phyloP scores from a whole-genome alignment of 37 sponge, comb jelly and placozoan genomes.

The Aplysina aerophoba region DNA sequence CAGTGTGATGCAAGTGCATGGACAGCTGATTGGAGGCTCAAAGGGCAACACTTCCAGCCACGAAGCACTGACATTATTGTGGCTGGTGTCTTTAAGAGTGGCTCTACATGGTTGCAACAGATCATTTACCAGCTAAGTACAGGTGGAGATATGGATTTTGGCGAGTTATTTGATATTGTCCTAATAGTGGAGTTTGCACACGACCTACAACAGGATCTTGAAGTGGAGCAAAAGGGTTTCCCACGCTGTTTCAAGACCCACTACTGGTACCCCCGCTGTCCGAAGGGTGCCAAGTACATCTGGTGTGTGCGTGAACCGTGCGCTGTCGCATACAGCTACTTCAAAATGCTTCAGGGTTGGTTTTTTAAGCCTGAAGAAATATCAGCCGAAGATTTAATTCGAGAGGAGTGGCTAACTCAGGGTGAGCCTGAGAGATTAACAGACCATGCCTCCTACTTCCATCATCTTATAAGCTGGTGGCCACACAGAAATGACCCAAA shows the following conservation, averaged over 20 bases:
- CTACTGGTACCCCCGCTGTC: background rate
- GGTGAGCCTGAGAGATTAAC: background rate
- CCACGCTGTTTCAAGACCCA: slow-evolving; percentile 32
- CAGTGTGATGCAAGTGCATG: background rate
- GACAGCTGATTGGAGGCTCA: background rate
- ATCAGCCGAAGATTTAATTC: background rate
- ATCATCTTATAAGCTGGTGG: slow-evolving; percentile 37
- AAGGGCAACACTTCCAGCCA: no score
- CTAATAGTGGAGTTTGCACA: no score
- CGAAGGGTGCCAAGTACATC: slow-evolving; percentile 2
- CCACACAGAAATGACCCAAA: slow-evolving; percentile 33
- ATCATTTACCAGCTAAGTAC: no score
- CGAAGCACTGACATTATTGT: no score
- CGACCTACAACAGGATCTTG: no score
- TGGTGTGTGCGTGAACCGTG: background rate
- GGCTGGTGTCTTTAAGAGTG: no score
- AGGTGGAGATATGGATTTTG: no score
- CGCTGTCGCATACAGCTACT: no score
- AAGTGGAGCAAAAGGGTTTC: background rate
- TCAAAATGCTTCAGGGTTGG: no score
- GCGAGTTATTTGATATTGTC: no score
- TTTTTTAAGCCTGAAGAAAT: background rate
- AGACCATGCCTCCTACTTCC: slow-evolving; percentile 1
- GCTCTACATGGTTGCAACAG: no score
- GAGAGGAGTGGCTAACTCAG: no score